Percentiles rank a stretch among this genome's conserved stretches.
Conservation (phyloP, 2,888 invertebrate genomes). For the Diarsia dahlii region DNA sequence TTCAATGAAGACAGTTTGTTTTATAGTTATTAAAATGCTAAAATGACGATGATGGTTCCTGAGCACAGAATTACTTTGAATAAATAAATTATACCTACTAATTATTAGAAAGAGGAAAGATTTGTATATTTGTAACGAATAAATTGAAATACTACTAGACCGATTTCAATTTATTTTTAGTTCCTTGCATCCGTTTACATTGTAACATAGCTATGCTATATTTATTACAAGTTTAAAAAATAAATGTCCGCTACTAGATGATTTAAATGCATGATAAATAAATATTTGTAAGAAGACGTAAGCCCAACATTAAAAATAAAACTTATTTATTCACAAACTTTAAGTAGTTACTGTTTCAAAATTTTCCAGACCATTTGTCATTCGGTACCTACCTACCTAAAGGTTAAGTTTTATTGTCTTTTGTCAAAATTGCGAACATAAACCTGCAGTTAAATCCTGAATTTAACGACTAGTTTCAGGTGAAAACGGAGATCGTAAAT, state of each 20-base stretch:
- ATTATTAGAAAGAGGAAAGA: too few relatives aligned
- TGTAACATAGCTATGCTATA: too few relatives aligned
- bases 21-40: neutral
- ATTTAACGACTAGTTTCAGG: conserved; percentile 59
- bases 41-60: neutral
- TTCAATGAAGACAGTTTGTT: conserved; percentile 9
- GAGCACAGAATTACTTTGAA: neutral
- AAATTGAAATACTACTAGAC: too few relatives aligned
- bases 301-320: neutral
- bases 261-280: too few relatives aligned
- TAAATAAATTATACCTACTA: neutral
- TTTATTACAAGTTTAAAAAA: too few relatives aligned
- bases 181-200: too few relatives aligned
- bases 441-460: conserved; percentile 51
- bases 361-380: conserved; percentile 26
- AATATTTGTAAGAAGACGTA: neutral
- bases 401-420: conserved; percentile 51
- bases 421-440: conserved; percentile 51
- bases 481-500: conserved; percentile 53
- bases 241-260: too few relatives aligned
- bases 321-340: neutral
- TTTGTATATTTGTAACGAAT: too few relatives aligned
- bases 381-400: conserved; percentile 43
- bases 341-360: neutral
- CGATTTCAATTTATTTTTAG: too few relatives aligned